Evolutionary conservation across 2,888 invertebrate species (phyloP).

Genomic region (Allacma fusca): DNA sequence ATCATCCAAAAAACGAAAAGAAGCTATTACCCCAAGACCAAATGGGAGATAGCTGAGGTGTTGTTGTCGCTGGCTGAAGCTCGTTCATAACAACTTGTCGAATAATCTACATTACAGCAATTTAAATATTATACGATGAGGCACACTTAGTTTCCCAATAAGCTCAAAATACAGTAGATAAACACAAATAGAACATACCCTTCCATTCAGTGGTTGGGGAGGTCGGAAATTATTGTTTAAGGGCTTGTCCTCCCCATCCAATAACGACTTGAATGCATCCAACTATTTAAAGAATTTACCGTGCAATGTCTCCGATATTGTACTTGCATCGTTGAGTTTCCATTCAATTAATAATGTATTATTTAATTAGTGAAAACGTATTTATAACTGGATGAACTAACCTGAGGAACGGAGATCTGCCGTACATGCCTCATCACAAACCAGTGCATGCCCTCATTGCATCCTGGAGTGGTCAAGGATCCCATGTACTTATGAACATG

Average conservation of each 20-base stretch:
- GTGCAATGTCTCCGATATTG: not conserved
- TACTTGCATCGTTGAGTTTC: not conserved
- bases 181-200: not conserved
- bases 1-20: too few relatives aligned
- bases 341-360: not conserved
- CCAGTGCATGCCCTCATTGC: slow-evolving; percentile 25
- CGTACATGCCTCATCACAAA: not conserved
- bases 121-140: not conserved
- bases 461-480: slow-evolving; percentile 7
- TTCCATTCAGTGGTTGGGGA: not conserved
- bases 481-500: slow-evolving; percentile 18
- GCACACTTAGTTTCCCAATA: not conserved
- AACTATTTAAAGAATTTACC: not conserved
- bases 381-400: too few relatives aligned
- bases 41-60: too few relatives aligned
- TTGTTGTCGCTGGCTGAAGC: too few relatives aligned
- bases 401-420: not conserved
- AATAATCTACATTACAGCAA: not conserved
- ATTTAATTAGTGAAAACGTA: not conserved
- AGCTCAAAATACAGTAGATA: not conserved
- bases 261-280: not conserved
- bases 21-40: too few relatives aligned
- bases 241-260: not conserved
- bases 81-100: not conserved
- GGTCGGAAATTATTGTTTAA: not conserved